These are phyloP conservation scores for Prinia subflava DNA, from an alignment of 2,113 vertebrate genomes.

Conservation along the genomic window DNA sequence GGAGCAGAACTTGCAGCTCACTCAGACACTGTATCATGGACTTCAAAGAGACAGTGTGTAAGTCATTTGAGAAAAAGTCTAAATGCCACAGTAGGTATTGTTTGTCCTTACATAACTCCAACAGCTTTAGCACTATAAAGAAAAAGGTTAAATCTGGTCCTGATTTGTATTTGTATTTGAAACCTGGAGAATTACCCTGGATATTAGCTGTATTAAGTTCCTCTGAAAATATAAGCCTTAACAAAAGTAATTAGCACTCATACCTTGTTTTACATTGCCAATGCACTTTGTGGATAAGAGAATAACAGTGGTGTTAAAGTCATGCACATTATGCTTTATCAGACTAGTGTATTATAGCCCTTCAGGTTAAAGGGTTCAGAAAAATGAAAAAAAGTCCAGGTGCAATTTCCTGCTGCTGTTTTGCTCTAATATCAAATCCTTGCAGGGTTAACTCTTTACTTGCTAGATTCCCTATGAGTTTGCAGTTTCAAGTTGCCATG, in stretches of 20 bases:
- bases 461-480: fast-evolving
- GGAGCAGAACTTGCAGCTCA: background rate
- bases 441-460: background rate
- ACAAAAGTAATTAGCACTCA: conserved; percentile 28
- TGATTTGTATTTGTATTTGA: background rate
- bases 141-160: background rate
- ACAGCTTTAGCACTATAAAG: background rate
- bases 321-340: background rate
- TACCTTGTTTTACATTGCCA: background rate
- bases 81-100: background rate
- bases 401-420: background rate
- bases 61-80: background rate
- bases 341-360: background rate
- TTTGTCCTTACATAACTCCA: background rate
- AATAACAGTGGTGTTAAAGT: background rate
- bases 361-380: conserved; percentile 12
- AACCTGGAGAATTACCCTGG: background rate
- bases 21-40: background rate
- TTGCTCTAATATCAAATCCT: background rate
- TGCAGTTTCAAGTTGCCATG: background rate
- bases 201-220: background rate
- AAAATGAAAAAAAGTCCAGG: background rate
- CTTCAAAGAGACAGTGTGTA: background rate
- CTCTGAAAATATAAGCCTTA: background rate
- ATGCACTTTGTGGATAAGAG: background rate